phyloP scores from a whole-genome alignment of 2,888 invertebrate genomes.

The Pristionchus fissidentatus region DNA sequence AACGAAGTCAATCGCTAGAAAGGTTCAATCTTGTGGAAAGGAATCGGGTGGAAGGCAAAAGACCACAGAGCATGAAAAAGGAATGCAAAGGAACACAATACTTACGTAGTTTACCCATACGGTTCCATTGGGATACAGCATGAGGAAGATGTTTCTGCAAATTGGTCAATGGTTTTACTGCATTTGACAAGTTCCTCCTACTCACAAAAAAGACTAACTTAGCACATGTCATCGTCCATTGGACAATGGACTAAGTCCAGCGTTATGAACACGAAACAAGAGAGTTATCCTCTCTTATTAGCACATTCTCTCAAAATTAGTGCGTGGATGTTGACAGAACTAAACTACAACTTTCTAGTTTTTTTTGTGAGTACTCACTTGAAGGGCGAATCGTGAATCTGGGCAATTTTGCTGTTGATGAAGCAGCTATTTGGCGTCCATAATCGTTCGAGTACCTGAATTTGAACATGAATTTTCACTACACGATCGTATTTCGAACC shows the following conservation, averaged over 20 bases:
- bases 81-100: constrained; percentile 12
- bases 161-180: background rate
- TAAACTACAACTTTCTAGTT: too few relatives aligned
- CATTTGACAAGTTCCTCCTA: background rate
- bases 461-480: background rate
- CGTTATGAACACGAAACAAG: too few relatives aligned
- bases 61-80: background rate
- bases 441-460: constrained; percentile 59
- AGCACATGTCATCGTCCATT: background rate
- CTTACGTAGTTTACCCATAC: constrained; percentile 75
- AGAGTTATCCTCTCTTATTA: too few relatives aligned
- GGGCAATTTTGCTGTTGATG: constrained; percentile 73
- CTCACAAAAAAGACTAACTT: background rate
- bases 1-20: background rate
- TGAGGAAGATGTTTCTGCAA: constrained; percentile 71
- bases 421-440: constrained; percentile 72
- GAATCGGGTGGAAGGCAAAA: background rate
- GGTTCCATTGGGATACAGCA: constrained; percentile 73
- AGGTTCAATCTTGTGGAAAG: constrained; percentile 4
- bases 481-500: constrained; percentile 53
- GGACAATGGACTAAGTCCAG: too few relatives aligned
- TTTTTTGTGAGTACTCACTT: too few relatives aligned
- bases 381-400: constrained; percentile 75
- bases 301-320: too few relatives aligned
- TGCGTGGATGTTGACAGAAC: too few relatives aligned